Percentiles rank a stretch among this genome's conserved stretches.
Conservation (phyloP, 2,888 invertebrate genomes). For the Lepidocyrtoides sp. region DNA sequence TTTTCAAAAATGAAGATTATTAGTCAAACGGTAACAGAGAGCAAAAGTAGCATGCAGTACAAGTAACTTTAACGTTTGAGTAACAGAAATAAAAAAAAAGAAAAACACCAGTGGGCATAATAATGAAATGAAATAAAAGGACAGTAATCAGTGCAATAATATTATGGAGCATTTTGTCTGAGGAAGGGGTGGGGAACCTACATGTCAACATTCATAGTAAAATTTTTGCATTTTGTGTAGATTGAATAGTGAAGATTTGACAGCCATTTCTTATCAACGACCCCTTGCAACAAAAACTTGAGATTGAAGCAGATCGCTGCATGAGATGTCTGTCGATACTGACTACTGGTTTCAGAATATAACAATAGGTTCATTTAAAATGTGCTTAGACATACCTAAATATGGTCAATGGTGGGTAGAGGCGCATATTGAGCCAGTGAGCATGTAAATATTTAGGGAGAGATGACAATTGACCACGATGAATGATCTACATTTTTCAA, state of each 20-base stretch:
- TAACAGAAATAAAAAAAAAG: not conserved
- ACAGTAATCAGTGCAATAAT: not conserved
- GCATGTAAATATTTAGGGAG: slow-evolving; percentile 28
- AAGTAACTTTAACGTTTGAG: slow-evolving; percentile 24
- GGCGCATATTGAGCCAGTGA: not conserved
- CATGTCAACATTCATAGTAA: not conserved
- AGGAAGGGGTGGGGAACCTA: not conserved
- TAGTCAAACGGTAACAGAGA: slow-evolving; percentile 1
- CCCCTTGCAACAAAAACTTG: not conserved
- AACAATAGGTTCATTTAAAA: too few species aligned
- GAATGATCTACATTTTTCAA: slow-evolving; percentile 46
- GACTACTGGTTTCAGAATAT: not conserved
- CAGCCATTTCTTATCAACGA: not conserved
- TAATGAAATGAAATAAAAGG: not conserved
- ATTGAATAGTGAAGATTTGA: not conserved
- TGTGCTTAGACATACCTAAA: too few species aligned
- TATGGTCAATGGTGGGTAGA: not conserved
- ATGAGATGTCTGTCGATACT: not conserved
- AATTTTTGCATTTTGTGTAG: not conserved
- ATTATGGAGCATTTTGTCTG: slow-evolving; percentile 9
- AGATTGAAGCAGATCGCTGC: not conserved
- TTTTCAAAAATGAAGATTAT: slow-evolving; percentile 34
- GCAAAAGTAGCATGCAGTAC: too few species aligned
- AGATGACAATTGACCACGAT: not conserved
- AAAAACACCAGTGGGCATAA: slow-evolving; percentile 11